Conservation (phyloP, 2,113 vertebrate genomes). For the Synodontis membranacea region DNA sequence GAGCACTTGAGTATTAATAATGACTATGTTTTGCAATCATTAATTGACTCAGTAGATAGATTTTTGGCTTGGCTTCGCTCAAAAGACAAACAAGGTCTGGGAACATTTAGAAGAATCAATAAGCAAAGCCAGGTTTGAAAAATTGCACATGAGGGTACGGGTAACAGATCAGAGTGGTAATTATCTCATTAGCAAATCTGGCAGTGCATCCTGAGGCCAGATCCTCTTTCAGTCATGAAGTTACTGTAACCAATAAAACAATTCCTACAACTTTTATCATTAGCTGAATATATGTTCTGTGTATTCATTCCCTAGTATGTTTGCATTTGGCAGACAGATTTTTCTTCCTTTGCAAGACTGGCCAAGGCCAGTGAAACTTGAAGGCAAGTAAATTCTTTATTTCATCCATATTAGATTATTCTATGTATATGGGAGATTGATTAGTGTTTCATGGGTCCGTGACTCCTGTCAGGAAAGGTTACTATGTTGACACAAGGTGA, state of each 20-base stretch:
- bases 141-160: background rate
- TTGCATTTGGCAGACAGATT: background rate
- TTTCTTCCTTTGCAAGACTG: background rate
- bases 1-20: background rate
- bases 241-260: background rate
- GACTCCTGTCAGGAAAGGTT: too few relatives aligned
- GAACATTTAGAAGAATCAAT: background rate
- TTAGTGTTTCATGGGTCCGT: too few relatives aligned
- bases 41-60: background rate
- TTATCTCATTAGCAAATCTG: background rate
- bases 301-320: background rate
- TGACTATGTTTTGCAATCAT: background rate
- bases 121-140: background rate
- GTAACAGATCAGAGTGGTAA: too few relatives aligned
- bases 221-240: background rate
- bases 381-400: too few relatives aligned
- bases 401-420: too few relatives aligned
- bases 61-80: background rate
- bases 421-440: too few relatives aligned
- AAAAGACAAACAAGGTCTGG: background rate
- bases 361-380: too few relatives aligned
- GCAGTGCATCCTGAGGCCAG: background rate
- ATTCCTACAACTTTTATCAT: background rate
- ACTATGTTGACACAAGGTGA: too few relatives aligned
- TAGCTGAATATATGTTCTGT: background rate